Percentiles rank a stretch among this genome's conserved stretches.
phyloP scores from a whole-genome alignment of 2,113 vertebrate species.

The Ivindomyrus marchei region DNA sequence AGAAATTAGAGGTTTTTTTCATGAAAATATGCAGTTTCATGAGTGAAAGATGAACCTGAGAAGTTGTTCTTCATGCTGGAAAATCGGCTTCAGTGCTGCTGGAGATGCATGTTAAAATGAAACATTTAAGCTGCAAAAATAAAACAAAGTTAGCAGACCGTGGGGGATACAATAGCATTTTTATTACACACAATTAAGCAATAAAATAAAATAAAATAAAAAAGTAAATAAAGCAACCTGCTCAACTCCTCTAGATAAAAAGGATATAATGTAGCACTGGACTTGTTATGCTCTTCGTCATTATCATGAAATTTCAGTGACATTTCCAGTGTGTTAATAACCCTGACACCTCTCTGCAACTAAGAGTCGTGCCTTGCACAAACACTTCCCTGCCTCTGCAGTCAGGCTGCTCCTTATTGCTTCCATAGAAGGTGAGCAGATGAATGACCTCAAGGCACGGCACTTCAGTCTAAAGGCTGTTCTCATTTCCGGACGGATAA shows the following conservation, averaged over 20 bases:
- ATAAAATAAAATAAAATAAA: neutral
- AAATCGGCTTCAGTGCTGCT: neutral
- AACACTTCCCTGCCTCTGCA: neutral
- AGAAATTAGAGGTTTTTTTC: neutral
- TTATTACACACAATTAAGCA: neutral
- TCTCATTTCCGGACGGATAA: conserved; percentile 3
- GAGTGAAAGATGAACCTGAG: neutral
- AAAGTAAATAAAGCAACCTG: neutral
- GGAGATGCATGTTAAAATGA: neutral
- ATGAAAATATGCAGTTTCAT: neutral
- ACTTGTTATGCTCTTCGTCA: neutral
- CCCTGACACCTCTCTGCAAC: neutral
- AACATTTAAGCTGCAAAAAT: neutral
- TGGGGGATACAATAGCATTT: neutral
- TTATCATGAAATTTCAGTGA: neutral
- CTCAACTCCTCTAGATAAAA: neutral
- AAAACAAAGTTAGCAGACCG: neutral
- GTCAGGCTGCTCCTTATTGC: neutral
- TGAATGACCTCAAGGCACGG: neutral
- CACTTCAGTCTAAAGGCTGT: neutral
- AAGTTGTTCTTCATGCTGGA: neutral
- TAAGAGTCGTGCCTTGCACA: neutral
- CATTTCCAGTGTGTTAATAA: neutral
- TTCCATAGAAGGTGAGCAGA: neutral
- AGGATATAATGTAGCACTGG: neutral